A percentile compares a stretch with the other conserved stretches of the same genome.
Evolutionary conservation across 92 coral and sea anemone genomes (phyloP).

Genomic region (Anthopleura xanthogrammica): DNA sequence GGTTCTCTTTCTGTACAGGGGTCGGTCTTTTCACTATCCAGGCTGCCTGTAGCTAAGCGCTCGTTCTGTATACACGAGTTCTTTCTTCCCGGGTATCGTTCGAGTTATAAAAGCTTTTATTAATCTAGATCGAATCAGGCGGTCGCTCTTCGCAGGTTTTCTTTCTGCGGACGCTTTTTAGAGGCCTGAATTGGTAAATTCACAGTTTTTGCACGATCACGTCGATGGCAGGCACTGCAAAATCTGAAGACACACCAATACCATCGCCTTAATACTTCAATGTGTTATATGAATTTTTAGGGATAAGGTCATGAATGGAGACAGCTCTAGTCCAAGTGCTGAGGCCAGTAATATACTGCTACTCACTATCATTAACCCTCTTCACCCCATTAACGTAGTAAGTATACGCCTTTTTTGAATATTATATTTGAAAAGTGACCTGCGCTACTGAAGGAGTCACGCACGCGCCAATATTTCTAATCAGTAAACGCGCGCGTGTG

Average conservation of each 20-base stretch:
- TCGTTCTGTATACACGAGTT: background rate
- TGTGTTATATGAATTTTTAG: constrained; percentile 40
- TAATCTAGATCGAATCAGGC: background rate
- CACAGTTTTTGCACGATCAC: no score
- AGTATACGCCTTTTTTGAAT: constrained; percentile 20
- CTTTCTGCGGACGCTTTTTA: background rate
- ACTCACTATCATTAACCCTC: constrained; percentile 93
- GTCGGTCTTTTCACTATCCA: background rate
- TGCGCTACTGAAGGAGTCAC: background rate
- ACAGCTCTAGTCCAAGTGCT: constrained; percentile 78
- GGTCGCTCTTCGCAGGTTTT: background rate
- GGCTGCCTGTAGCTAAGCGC: background rate
- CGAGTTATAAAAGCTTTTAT: no score
- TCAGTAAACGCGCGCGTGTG: no score
- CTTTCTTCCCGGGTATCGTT: background rate
- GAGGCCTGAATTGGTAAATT: background rate
- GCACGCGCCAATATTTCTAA: background rate
- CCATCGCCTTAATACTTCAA: background rate
- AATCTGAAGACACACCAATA: no score
- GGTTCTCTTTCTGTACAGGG: background rate
- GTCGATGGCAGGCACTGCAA: no score
- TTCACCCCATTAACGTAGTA: constrained; percentile 94
- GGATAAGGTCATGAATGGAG: constrained; percentile 96
- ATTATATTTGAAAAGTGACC: background rate
- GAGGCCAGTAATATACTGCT: constrained; percentile 93